phyloP scores from a whole-genome alignment of 2,113 vertebrate species.

The Nibea coibor region DNA sequence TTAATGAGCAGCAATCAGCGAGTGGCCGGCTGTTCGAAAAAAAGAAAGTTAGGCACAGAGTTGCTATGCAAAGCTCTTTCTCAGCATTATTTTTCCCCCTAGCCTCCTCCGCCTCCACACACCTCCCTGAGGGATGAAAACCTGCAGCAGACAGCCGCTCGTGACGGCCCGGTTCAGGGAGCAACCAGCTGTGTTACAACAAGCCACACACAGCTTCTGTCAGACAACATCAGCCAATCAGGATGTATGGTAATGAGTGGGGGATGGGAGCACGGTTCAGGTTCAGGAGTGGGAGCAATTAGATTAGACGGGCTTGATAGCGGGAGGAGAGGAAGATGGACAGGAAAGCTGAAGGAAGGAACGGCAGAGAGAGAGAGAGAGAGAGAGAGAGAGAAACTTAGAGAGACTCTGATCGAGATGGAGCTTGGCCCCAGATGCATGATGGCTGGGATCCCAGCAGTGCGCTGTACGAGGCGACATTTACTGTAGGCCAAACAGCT shows the following conservation, averaged over 20 bases:
- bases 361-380: not conserved
- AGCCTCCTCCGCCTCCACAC: not conserved
- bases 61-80: slow-evolving; percentile 16
- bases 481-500: slow-evolving; percentile 75
- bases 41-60: not conserved
- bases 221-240: slow-evolving; percentile 62
- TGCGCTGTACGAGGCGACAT: slow-evolving; percentile 55
- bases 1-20: slow-evolving; percentile 70
- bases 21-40: slow-evolving; percentile 41
- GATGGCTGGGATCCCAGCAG: slow-evolving; percentile 49
- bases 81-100: slow-evolving; percentile 33
- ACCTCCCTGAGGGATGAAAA: slow-evolving; percentile 29
- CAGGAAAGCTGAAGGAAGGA: slow-evolving; percentile 7
- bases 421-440: slow-evolving; percentile 28
- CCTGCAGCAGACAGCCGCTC: slow-evolving; percentile 51
- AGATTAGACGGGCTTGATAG: slow-evolving; percentile 14
- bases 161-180: slow-evolving; percentile 52
- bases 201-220: slow-evolving; percentile 66
- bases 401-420: not conserved
- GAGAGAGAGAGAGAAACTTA: slow-evolving; percentile 1
- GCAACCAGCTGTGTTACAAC: slow-evolving; percentile 75
- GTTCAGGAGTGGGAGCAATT: slow-evolving; percentile 49
- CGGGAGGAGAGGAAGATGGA: not conserved
- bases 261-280: slow-evolving; percentile 23
- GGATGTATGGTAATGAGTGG: slow-evolving; percentile 70